Evolutionary conservation across 37 sponge, comb jelly and placozoan species (phyloP).

Genomic region (Sycon ciliatum): DNA sequence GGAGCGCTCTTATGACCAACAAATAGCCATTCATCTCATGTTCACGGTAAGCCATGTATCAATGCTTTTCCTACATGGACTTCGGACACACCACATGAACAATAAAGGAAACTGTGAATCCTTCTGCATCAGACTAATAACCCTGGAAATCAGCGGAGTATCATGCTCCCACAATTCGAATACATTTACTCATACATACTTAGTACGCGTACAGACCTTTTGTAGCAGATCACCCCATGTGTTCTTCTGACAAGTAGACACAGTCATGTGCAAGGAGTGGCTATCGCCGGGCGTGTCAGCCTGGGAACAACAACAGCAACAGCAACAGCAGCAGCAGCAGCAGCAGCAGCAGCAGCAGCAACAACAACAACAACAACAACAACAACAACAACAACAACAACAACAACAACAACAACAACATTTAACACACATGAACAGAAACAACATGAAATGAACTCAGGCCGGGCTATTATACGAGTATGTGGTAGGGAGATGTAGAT

Average conservation of each 20-base stretch:
- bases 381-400: not conserved
- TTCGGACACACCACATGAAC: too few species aligned
- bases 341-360: not conserved
- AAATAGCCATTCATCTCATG: too few species aligned
- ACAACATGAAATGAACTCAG: not conserved
- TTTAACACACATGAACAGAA: not conserved
- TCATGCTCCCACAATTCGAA: too few species aligned
- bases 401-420: not conserved
- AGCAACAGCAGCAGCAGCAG: not conserved
- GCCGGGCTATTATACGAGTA: not conserved
- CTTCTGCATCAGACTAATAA: too few species aligned
- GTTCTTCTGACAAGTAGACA: constrained; percentile 85
- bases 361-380: not conserved
- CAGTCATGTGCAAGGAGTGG: constrained; percentile 86
- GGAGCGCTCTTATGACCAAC: too few species aligned
- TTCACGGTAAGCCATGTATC: too few species aligned
- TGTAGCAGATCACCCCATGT: constrained; percentile 78
- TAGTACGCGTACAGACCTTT: constrained; percentile 51
- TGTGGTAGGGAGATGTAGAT: not conserved
- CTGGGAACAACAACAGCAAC: constrained; percentile 27
- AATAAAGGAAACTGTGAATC: too few species aligned
- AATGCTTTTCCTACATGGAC: too few species aligned
- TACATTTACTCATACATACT: too few species aligned
- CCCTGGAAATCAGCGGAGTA: too few species aligned
- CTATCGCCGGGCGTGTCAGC: constrained; percentile 58